These are phyloP conservation scores for Arctocebus calabarensis DNA, from an alignment of 2,797 vertebrate species.

Conservation along the genomic window DNA sequence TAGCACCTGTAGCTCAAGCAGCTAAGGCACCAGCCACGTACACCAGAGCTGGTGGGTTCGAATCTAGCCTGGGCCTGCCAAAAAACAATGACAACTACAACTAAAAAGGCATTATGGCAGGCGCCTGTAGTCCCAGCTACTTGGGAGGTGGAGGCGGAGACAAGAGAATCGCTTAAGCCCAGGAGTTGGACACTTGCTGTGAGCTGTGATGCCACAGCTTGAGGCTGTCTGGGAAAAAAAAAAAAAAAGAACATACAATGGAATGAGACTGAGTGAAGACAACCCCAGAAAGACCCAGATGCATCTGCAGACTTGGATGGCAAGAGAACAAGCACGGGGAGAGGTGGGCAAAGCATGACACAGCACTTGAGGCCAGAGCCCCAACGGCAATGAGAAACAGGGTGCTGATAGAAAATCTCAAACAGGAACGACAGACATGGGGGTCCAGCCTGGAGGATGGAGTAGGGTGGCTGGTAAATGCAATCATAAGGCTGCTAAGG, in stretches of 20 bases:
- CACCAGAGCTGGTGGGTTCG: too few relatives aligned
- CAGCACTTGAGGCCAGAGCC: not conserved
- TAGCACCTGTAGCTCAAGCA: too few relatives aligned
- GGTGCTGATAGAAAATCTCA: not conserved
- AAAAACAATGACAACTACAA: too few relatives aligned
- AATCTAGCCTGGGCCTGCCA: too few relatives aligned
- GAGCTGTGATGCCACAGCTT: too few relatives aligned
- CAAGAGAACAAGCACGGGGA: not conserved
- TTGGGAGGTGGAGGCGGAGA: too few relatives aligned
- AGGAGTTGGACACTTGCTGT: too few relatives aligned
- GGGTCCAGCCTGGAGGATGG: not conserved
- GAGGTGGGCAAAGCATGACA: not conserved
- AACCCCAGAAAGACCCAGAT: not conserved
- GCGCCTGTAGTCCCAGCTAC: too few relatives aligned
- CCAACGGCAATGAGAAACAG: not conserved
- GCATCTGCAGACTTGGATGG: not conserved
- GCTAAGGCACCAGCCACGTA: too few relatives aligned
- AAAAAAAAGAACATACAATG: not conserved
- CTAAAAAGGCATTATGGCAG: too few relatives aligned
- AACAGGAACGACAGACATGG: not conserved
- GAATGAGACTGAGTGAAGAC: not conserved
- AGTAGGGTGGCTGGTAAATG: not conserved
- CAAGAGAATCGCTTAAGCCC: too few relatives aligned
- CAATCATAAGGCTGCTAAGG: not conserved
- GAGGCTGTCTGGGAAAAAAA: too few relatives aligned